These are phyloP conservation scores for Zaprionus ornatus DNA, from an alignment of 1,140 invertebrate genomes.

Conservation along the genomic window DNA sequence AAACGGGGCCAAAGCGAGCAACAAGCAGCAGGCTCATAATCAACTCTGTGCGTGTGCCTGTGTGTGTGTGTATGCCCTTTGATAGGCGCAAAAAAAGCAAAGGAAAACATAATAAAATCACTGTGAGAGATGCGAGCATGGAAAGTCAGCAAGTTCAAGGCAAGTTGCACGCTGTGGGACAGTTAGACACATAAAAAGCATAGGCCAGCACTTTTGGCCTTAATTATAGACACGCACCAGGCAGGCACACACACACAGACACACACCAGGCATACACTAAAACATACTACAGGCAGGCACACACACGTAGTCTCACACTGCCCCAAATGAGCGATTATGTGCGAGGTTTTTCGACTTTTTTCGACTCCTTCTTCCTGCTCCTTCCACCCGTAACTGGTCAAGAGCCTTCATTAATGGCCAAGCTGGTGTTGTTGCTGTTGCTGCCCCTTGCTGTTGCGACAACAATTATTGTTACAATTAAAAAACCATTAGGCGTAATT, in stretches of 20 bases:
- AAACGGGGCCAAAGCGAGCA: constrained; percentile 45
- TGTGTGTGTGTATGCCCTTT: not conserved
- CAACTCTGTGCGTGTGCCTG: constrained; percentile 43
- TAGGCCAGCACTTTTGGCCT: constrained; percentile 75
- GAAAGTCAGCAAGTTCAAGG: constrained; percentile 66
- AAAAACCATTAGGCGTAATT: constrained; percentile 83
- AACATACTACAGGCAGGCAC: constrained; percentile 11
- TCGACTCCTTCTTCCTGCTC: constrained; percentile 50
- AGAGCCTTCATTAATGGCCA: constrained; percentile 67
- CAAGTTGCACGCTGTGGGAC: constrained; percentile 50
- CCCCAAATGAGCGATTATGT: constrained; percentile 53
- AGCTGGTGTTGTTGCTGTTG: constrained; percentile 20
- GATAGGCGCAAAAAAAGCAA: constrained; percentile 46
- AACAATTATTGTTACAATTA: constrained; percentile 84
- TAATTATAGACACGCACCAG: constrained; percentile 77
- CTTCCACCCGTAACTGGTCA: constrained; percentile 35
- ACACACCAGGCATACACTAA: constrained; percentile 5
- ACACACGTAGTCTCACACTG: constrained; percentile 17
- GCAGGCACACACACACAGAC: constrained; percentile 22
- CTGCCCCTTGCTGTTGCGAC: constrained; percentile 36
- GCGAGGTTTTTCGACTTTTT: constrained; percentile 21
- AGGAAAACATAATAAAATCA: constrained; percentile 61
- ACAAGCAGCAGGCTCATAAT: constrained; percentile 67
- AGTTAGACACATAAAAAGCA: constrained; percentile 61
- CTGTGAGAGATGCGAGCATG: constrained; percentile 32